Base-by-base conservation (phyloP, 2,113 vertebrate genomes). In the Mesembrinibis cayennensis region DNA sequence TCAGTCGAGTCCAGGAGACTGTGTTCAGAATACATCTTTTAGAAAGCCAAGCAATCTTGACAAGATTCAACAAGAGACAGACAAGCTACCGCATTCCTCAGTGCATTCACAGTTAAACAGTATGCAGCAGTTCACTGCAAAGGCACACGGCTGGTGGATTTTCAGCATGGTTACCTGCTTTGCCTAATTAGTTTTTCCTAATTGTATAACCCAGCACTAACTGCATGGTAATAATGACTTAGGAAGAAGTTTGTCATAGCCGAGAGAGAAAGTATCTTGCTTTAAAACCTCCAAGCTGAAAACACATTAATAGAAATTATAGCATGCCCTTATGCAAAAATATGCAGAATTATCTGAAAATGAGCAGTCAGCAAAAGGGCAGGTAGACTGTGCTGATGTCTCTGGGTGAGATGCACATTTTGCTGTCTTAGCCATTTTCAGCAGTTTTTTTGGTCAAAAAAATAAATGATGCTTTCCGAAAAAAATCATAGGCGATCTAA, bases 311-410 rank as follows among this genome's bases (percentile, higher is more conserved):
- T 12, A 72, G 84, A 94, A 89, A 95, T 89, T 56, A 61, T 5
- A 55, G 21, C 44, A 21, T 87, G 25, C 34, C 11, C 32, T 76
- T 93, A 91, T 90, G 61, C 90, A 97, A 90, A 97, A 80, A 53
- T 56, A 93, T 88, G 90, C 80, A 87, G 81, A 96, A 89, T 91
- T 85, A 80, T 56, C 59, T 87, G 47, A 81, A 95, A 96, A 84
- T n/a, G 45, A 94, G 82, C 69, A 95, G 79, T 81, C 88, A 88
- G 88, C 78, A 95, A 84, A 84, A 95, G 80, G 87, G 52, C 88
- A 95, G 78, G 56, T 89, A 90, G 71, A 52, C 59, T 84, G 29
- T 55, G 55, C 70, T 95, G 77, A 90, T 92, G 79, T 91, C 91
- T 95, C 88, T 71, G 44, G 78, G 65, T 8, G 63, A 65, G 84